phyloP scores from a whole-genome alignment of 2,797 vertebrate species.

The Spinus olivaceus region DNA sequence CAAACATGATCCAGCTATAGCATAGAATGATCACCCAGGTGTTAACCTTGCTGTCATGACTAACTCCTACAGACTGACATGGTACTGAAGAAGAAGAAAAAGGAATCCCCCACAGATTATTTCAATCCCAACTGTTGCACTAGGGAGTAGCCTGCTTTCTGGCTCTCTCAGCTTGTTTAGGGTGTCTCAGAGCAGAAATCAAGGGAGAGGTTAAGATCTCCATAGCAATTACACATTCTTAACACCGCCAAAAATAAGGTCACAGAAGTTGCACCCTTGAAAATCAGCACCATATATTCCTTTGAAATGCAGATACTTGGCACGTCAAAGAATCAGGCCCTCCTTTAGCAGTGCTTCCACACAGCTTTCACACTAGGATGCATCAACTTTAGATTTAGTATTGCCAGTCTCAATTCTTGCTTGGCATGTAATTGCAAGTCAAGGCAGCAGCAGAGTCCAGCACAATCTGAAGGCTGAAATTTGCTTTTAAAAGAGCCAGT shows the following conservation, averaged over 20 bases:
- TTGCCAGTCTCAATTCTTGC: not conserved
- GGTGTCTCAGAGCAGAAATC: not conserved
- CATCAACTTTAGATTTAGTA: not conserved
- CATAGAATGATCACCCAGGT: not conserved
- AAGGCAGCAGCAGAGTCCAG: not conserved
- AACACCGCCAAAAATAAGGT: not conserved
- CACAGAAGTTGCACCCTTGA: not conserved
- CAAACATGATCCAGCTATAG: not conserved
- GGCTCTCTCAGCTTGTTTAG: not conserved
- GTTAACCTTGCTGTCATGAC: not conserved
- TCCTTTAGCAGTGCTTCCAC: not conserved
- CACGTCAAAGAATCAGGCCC: not conserved
- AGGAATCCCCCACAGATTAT: not conserved
- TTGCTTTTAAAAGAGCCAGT: not conserved
- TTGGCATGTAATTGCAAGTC: not conserved
- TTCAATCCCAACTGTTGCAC: not conserved
- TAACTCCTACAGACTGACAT: not conserved
- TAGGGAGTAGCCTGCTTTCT: not conserved
- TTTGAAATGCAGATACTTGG: not conserved
- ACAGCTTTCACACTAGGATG: accelerated
- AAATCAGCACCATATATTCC: not conserved
- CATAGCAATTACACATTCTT: accelerated
- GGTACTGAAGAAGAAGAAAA: not conserved
- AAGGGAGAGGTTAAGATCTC: not conserved
- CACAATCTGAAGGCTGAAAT: not conserved